These are phyloP conservation scores for Ophiothrix spiculata DNA, from an alignment of 35 echinoderm and acorn worm genomes.

Conservation along the genomic window DNA sequence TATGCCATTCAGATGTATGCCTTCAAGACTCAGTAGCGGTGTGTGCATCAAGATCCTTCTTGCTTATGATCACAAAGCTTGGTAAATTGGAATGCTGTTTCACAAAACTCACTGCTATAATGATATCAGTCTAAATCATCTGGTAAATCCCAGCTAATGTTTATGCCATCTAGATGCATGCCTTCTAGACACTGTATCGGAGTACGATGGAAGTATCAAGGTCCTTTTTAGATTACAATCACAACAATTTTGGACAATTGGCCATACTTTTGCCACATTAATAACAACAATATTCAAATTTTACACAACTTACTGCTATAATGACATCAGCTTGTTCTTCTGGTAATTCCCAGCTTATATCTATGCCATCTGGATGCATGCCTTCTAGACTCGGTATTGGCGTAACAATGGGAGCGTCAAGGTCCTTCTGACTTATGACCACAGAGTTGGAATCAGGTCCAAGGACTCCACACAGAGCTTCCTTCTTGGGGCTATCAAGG, in stretches of 20 bases:
- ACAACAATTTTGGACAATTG: too few species aligned
- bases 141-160: slow-evolving; percentile 47
- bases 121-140: slow-evolving; percentile 16
- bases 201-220: too few species aligned
- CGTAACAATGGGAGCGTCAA: slow-evolving; percentile 6
- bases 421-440: neutral
- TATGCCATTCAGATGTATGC: too few species aligned
- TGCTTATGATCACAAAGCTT: too few species aligned
- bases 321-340: slow-evolving; percentile 22
- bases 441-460: slow-evolving; percentile 20
- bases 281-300: too few species aligned
- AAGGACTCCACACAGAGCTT: slow-evolving; percentile 38
- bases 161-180: too few species aligned
- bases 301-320: neutral
- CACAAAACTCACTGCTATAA: neutral
- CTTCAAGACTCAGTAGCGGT: too few species aligned
- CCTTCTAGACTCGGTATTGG: slow-evolving; percentile 45
- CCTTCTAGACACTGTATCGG: too few species aligned
- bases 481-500: slow-evolving; percentile 6
- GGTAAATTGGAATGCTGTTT: too few species aligned
- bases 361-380: slow-evolving; percentile 43
- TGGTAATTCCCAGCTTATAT: slow-evolving; percentile 51
- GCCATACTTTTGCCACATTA: too few species aligned
- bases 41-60: too few species aligned
- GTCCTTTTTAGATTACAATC: too few species aligned